A percentile compares a stretch with the other conserved stretches of the same genome.
Evolutionary conservation across 2,888 invertebrate species (phyloP).

Genomic region (Cheilosia grossa): DNA sequence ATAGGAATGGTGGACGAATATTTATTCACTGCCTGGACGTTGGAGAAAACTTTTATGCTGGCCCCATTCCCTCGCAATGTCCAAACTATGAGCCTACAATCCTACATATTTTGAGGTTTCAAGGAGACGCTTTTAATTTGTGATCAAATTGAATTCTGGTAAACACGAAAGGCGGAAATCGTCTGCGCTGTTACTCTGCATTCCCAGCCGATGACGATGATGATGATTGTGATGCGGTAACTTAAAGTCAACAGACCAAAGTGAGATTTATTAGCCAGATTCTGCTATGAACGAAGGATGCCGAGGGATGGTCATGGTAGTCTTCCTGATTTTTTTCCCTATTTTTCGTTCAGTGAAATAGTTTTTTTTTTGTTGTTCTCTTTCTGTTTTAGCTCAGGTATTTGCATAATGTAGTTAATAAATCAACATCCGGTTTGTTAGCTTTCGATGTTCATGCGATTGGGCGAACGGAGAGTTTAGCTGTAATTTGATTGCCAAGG

Average conservation of each 20-base stretch:
- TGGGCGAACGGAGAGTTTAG: background rate
- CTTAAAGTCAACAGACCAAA: constrained; percentile 57
- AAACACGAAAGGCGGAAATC: constrained; percentile 46
- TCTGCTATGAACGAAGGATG: constrained; percentile 4
- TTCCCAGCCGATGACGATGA: constrained; percentile 8
- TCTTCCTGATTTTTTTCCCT: constrained; percentile 5
- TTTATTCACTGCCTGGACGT: constrained; percentile 63
- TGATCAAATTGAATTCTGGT: constrained; percentile 58
- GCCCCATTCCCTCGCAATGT: constrained; percentile 9
- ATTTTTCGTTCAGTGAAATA: background rate
- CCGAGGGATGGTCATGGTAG: background rate
- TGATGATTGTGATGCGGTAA: constrained; percentile 9
- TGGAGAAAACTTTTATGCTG: constrained; percentile 4
- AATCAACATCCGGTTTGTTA: constrained; percentile 36
- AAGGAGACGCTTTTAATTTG: constrained; percentile 20
- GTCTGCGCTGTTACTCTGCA: background rate
- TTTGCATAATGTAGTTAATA: constrained; percentile 42
- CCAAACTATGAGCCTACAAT: constrained; percentile 29
- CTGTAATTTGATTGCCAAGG: background rate
- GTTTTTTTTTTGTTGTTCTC: background rate
- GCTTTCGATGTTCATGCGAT: constrained; percentile 21
- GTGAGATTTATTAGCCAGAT: constrained; percentile 39
- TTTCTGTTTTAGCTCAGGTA: background rate
- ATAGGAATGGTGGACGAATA: constrained; percentile 52
- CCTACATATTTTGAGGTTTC: background rate